phyloP scores from a whole-genome alignment of 2,113 vertebrate species.

The Cariama cristata region DNA sequence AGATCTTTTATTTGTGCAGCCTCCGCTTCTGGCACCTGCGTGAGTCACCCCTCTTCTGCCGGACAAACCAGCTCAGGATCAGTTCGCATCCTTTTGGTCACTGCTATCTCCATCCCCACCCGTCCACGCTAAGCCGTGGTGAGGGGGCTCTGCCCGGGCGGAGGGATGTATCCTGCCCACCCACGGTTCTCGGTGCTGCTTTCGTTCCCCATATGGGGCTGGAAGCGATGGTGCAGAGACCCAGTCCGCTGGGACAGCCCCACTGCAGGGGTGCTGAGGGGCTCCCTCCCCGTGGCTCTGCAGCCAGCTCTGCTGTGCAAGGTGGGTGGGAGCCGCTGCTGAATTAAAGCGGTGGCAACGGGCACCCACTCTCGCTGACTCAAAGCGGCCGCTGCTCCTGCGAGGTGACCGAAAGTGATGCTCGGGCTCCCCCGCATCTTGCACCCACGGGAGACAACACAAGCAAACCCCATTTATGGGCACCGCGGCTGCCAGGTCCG shows the following conservation, averaged over 20 bases:
- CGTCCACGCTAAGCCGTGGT: fast-evolving
- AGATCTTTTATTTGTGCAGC: not conserved
- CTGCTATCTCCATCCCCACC: not conserved
- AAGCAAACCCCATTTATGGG: fast-evolving
- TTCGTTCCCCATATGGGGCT: fast-evolving
- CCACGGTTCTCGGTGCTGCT: not conserved
- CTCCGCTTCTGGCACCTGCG: slow-evolving; percentile 8
- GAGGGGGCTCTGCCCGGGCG: not conserved
- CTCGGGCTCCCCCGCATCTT: not conserved
- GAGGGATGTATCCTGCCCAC: not conserved
- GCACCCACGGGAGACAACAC: not conserved
- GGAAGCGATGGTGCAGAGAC: not conserved
- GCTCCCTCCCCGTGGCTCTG: not conserved
- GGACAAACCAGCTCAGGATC: not conserved
- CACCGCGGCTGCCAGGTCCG: fast-evolving
- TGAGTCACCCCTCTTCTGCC: not conserved
- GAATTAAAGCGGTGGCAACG: not conserved
- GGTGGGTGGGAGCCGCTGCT: not conserved
- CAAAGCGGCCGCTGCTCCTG: not conserved
- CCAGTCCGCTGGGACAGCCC: not conserved
- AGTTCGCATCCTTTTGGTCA: not conserved
- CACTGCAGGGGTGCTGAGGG: not conserved
- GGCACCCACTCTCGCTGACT: not conserved
- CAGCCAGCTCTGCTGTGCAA: no score
- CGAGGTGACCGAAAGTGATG: not conserved